These are phyloP conservation scores for Pelvicachromis taeniatus DNA, from an alignment of 2,113 vertebrate genomes.

Conservation along the genomic window DNA sequence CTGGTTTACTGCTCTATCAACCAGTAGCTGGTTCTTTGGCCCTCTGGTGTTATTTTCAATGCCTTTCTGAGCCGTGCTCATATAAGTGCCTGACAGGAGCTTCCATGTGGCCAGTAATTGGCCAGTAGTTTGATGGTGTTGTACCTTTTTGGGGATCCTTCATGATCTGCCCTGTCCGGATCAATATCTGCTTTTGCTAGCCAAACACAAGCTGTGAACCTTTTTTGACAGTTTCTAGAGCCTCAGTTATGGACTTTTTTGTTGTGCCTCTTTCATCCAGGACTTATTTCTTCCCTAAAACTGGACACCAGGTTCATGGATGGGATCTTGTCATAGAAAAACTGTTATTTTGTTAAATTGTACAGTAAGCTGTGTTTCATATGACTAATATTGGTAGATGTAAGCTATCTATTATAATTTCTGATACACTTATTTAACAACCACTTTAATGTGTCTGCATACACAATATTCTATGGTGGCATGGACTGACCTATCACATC, in stretches of 20 bases:
- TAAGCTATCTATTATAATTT: background rate
- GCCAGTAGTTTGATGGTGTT: background rate
- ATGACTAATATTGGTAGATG: background rate
- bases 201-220: background rate
- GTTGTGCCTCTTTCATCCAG: background rate
- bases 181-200: background rate
- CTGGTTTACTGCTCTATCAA: background rate
- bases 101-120: background rate
- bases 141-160: background rate
- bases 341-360: background rate
- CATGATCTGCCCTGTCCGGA: background rate
- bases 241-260: background rate
- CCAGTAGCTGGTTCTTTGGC: background rate
- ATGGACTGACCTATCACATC: background rate
- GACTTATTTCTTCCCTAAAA: background rate
- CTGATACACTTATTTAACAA: background rate
- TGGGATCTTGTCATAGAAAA: background rate
- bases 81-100: background rate
- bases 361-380: background rate
- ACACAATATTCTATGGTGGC: rapidly evolving
- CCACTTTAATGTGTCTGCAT: background rate
- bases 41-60: background rate
- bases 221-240: background rate
- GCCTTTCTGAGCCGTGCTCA: background rate
- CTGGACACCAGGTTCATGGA: background rate